Percentiles rank a stretch among this genome's conserved stretches.
Evolutionary conservation across 1,140 invertebrate species (phyloP).

Genomic region (Drosophila miranda): DNA sequence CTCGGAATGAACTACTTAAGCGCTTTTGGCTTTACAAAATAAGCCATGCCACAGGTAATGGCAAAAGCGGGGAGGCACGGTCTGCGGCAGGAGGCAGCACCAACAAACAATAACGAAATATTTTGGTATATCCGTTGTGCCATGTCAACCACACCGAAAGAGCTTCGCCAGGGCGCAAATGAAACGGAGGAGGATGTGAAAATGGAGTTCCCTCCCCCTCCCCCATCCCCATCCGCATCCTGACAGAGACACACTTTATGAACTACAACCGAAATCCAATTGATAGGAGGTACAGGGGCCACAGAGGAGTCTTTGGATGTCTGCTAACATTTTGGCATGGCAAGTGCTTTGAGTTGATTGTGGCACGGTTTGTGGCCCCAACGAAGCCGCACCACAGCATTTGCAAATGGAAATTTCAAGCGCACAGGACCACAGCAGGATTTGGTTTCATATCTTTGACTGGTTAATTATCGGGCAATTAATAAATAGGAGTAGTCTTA

Average conservation of each 20-base stretch:
- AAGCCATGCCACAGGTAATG: constrained; percentile 55
- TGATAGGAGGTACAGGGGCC: constrained; percentile 29
- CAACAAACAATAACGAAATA: constrained; percentile 62
- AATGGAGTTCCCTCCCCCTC: constrained; percentile 6
- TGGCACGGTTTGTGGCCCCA: constrained; percentile 44
- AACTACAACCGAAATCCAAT: constrained; percentile 56
- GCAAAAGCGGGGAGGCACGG: neutral
- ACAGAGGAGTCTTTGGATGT: constrained; percentile 18
- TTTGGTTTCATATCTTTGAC: constrained; percentile 1
- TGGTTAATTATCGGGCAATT: constrained; percentile 24
- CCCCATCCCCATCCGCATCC: constrained; percentile 21
- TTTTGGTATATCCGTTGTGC: constrained; percentile 43
- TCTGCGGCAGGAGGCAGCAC: constrained; percentile 11
- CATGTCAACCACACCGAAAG: constrained; percentile 31
- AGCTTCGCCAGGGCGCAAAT: constrained; percentile 20
- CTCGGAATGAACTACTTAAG: constrained; percentile 66
- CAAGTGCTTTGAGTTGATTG: constrained; percentile 49
- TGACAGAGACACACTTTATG: constrained; percentile 44
- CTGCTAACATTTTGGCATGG: constrained; percentile 49
- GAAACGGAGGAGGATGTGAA: constrained; percentile 15
- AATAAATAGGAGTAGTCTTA: neutral
- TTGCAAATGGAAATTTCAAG: constrained; percentile 48
- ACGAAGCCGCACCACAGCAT: constrained; percentile 29
- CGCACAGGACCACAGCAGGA: constrained; percentile 19
- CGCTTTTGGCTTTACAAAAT: constrained; percentile 51